Base-by-base conservation (phyloP, 2,888 invertebrate genomes). In the Dioctria rufipes region DNA sequence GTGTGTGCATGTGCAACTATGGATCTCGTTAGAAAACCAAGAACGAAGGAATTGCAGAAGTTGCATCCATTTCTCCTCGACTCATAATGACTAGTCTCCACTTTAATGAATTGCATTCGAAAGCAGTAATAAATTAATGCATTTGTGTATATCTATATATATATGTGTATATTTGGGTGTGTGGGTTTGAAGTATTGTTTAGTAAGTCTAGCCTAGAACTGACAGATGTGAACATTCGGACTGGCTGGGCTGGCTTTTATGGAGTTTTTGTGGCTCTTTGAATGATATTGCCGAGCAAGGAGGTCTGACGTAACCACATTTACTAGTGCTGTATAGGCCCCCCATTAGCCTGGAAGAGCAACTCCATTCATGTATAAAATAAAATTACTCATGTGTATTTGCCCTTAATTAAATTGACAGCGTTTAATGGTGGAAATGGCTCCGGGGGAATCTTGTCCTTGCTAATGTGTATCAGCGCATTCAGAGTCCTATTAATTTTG, bases 361-460 rank as follows among this genome's bases (percentile, higher is more conserved):
- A 51, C 51, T 51, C 54, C 54, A 54, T 54, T 54, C 37, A 51
- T 5, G 51, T 69, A 69, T 69, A 51, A 69, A 69, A 69, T 69
- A 69, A 69, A 69, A 69, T 69, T 69, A 69, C 69, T 69, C 69
- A 69, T 69, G 69, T 69, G 69, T 54, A 39, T 51, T 69, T 69
- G 69, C 51, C 69, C 69, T 69, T 69, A 69, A 69, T 69, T 69
- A 69, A 69, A 69, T 69, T 69, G 69, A 69, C 69, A 69, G 51
- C 69, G 11, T 69, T 69, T 69, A 51, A 69, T 69, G 69, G 69
- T n/a, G 69, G 25, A 39, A 51, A 49, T 25, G 51, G 51, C 51
- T 69, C 69, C 69, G n/a, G 51, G 51, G 51, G 69, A 69, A 69
- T 69, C 49, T 13, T 46, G 67, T 67, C 67, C 46, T 4, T 67